These are phyloP conservation scores for Montipora capitata DNA, from an alignment of 92 coral and sea anemone genomes.

Conservation along the genomic window DNA sequence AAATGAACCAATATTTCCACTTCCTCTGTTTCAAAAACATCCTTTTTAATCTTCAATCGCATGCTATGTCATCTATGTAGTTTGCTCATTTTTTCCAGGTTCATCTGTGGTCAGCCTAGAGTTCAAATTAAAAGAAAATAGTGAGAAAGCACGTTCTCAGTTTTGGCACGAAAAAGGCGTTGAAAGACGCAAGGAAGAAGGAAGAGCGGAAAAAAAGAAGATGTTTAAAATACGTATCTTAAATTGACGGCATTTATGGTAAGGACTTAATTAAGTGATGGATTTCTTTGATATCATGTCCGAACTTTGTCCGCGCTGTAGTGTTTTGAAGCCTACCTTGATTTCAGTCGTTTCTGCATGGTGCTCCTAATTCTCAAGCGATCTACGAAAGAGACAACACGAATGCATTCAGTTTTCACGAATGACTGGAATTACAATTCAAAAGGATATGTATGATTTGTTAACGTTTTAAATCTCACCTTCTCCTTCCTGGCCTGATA, in stretches of 20 bases:
- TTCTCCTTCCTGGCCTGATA: slow-evolving; percentile 28
- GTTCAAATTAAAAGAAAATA: not conserved
- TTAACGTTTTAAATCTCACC: not conserved
- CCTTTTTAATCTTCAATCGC: slow-evolving; percentile 19
- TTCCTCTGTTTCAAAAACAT: not conserved
- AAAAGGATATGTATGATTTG: not conserved
- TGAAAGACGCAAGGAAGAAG: too few species aligned
- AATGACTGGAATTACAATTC: too few species aligned
- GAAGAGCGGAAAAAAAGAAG: too few species aligned
- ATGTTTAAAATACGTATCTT: too few species aligned
- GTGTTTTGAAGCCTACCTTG: slow-evolving; percentile 2
- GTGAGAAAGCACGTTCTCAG: not conserved
- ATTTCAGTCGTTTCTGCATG: not conserved
- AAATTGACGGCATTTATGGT: too few species aligned
- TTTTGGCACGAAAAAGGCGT: too few species aligned
- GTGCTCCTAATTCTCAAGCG: not conserved
- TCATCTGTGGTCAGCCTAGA: slow-evolving; percentile 12
- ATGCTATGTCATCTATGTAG: slow-evolving; percentile 11
- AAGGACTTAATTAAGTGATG: too few species aligned
- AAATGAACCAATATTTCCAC: not conserved
- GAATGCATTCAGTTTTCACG: not conserved
- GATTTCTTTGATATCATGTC: too few species aligned
- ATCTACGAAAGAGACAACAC: not conserved
- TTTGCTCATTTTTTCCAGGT: not conserved
- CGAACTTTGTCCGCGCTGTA: too few species aligned